A percentile compares a stretch with the other conserved stretches of the same genome.
phyloP scores from a whole-genome alignment of 2,113 vertebrate genomes.

The Capreolus pygargus region DNA sequence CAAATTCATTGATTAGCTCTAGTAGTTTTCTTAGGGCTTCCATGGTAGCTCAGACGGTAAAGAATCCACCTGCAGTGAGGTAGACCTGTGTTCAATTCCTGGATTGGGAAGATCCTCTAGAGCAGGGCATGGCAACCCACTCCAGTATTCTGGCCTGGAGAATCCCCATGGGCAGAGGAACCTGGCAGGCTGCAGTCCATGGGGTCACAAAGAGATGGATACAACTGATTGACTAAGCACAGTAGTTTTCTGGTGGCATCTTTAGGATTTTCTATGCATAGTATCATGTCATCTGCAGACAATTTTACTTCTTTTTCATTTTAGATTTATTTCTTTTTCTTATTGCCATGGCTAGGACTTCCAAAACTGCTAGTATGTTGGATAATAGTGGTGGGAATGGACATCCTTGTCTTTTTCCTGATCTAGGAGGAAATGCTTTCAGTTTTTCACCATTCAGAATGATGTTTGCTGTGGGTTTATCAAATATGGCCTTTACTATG shows the following conservation, averaged over 20 bases:
- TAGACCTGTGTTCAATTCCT: background rate
- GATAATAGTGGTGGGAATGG: background rate
- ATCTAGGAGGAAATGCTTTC: background rate
- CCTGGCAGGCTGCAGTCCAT: background rate
- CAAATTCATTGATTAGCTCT: background rate
- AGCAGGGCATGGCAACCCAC: background rate
- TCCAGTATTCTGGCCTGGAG: background rate
- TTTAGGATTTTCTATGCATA: background rate
- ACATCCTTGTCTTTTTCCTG: background rate
- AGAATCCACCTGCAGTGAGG: background rate
- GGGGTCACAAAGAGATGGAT: background rate
- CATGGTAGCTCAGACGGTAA: background rate
- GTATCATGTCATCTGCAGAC: background rate
- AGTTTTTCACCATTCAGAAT: background rate
- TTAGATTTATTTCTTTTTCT: background rate
- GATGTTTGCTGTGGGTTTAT: background rate
- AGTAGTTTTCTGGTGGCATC: background rate
- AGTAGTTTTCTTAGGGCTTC: background rate
- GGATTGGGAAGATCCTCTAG: background rate
- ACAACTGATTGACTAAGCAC: background rate
- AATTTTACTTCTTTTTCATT: background rate
- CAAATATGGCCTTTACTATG: background rate
- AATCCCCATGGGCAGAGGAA: background rate
- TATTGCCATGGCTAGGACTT: background rate
- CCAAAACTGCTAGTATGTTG: background rate